Base-by-base conservation (phyloP, 1,140 invertebrate species). In the Sitophilus oryzae region DNA sequence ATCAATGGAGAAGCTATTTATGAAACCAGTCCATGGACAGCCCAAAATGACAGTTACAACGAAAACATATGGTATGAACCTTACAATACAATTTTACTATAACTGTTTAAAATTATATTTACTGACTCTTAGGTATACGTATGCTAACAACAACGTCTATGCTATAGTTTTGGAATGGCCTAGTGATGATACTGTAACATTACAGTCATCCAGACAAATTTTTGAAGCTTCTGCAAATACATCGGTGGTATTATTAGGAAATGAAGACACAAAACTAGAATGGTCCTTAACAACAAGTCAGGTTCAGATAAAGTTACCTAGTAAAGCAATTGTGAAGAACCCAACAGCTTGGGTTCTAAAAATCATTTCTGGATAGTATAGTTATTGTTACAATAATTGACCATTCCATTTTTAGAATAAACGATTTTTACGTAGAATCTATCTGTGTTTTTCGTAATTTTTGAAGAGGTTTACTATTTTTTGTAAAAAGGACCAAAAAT, bases 1-100 rank as follows among this genome's bases (percentile, higher is more conserved):
- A 71, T 87, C 1, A 96, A 96, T 68, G 92, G 91, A 2, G 88
- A 94, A 69, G 90, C 89, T 0, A 91, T 98, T 64, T 97, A 93
- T 66, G 74, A 74, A 14, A 83, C 82, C 0, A 78, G 73, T 21
- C 88, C 92, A 0, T 93, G 87, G 85, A 74, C 68, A 23, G 71
- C 77, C 63, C 92, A 93, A 71, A 93, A 94, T 67, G 93, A 96
- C 66, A 86, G 86, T 0, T 15, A 78, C 0, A 83, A 82, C 11
- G 52, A 58, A 0, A 71, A 80, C 60, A 82, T 91, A 15, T 91
- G 88, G 88, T 91, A 19, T 34, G 14, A 6, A 5, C 19, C 5
- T 16, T 11, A 42, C 10, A 16, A 4, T 6, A 30, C 11, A 30
- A 11, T 11, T 11, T 5, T 11, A 5, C 5, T 30, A 6, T 6